Evolutionary conservation across 2,888 invertebrate species (phyloP).

Genomic region (Drosophila sordidula): DNA sequence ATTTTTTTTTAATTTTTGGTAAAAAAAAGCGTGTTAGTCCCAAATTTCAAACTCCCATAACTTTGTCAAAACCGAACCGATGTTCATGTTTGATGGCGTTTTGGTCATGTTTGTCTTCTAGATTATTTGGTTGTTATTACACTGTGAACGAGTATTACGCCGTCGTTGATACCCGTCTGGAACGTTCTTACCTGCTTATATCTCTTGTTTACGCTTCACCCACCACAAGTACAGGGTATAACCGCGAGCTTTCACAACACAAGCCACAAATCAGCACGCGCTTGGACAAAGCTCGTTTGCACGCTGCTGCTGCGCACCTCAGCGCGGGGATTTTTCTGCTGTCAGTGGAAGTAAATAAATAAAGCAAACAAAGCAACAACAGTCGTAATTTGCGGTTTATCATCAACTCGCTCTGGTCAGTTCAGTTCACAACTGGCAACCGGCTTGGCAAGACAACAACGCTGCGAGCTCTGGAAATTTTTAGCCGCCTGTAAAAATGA

Average conservation of each 20-base stretch:
- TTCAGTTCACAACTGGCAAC: slow-evolving; percentile 51
- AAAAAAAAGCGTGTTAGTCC: too few species aligned
- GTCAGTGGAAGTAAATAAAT: slow-evolving; percentile 16
- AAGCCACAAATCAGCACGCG: not conserved
- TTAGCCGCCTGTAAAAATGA: slow-evolving; percentile 7
- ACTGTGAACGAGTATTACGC: too few species aligned
- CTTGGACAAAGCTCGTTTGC: slow-evolving; percentile 26
- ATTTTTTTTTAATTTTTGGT: too few species aligned
- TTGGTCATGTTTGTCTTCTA: too few species aligned
- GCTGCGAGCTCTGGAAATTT: slow-evolving; percentile 12
- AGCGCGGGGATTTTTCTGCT: slow-evolving; percentile 55
- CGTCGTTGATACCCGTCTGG: too few species aligned
- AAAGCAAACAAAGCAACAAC: slow-evolving; percentile 23
- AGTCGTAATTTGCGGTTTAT: slow-evolving; percentile 35
- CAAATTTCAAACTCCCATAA: too few species aligned
- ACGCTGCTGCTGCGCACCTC: slow-evolving; percentile 44
- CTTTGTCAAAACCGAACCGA: too few species aligned
- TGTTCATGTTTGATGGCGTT: too few species aligned
- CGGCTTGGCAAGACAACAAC: slow-evolving; percentile 44
- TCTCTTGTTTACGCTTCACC: too few species aligned
- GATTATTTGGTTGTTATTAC: not conserved
- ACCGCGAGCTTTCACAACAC: not conserved
- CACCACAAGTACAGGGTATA: slow-evolving; percentile 4
- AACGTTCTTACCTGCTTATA: too few species aligned
- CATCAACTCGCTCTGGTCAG: slow-evolving; percentile 27